These are phyloP conservation scores for Cricetomys ansorgei DNA, from an alignment of 2,113 vertebrate species.

Conservation along the genomic window DNA sequence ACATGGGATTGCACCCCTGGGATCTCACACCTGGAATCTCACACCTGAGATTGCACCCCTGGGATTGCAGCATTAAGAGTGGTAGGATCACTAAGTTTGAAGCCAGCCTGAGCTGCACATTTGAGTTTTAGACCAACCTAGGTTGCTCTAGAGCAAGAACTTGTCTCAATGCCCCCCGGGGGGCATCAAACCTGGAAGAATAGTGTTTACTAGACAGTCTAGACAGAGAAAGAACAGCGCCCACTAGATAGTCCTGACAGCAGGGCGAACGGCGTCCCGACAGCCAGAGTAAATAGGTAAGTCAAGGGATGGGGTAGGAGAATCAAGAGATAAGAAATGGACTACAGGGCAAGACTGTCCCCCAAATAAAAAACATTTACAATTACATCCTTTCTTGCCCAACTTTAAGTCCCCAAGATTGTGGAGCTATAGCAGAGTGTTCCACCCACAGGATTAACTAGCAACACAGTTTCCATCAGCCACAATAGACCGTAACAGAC, in stretches of 20 bases:
- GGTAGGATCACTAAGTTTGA: not conserved
- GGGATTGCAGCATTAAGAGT: not conserved
- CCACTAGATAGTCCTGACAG: not conserved
- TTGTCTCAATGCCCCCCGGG: not conserved
- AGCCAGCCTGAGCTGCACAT: not conserved
- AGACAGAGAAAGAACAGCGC: not conserved
- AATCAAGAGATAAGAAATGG: not conserved
- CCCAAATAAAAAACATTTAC: not conserved
- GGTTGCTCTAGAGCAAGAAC: not conserved
- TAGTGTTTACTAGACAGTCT: not conserved
- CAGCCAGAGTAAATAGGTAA: not conserved
- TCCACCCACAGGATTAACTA: not conserved
- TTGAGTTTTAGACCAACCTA: not conserved
- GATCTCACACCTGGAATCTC: not conserved
- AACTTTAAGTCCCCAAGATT: not conserved
- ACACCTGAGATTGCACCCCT: not conserved
- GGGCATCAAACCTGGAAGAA: not conserved
- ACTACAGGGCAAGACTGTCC: not conserved
- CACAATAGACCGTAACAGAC: not conserved
- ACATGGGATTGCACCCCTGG: not conserved
- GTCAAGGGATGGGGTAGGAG: not conserved
- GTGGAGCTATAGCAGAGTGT: not conserved
- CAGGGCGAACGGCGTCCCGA: not conserved
- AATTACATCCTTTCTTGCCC: not conserved
- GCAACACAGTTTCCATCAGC: not conserved